These are phyloP conservation scores for Chitala chitala DNA, from an alignment of 2,113 vertebrate species.

Conservation along the genomic window DNA sequence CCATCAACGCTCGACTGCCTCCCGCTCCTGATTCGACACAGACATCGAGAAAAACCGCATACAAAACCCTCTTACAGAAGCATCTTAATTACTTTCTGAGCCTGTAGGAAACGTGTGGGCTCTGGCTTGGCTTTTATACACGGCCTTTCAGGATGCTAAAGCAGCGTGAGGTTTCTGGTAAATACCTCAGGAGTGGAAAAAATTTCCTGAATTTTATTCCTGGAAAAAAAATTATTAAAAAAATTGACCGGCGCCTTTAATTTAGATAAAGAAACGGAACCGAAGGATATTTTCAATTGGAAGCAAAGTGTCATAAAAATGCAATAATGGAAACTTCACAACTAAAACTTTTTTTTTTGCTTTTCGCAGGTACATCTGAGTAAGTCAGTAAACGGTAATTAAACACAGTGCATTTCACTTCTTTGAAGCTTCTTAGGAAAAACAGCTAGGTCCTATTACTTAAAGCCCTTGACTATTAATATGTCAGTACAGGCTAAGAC, in stretches of 20 bases:
- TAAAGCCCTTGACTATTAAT: conserved; percentile 11
- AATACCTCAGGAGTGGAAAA: neutral
- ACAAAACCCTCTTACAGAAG: no score
- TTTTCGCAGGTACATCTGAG: neutral
- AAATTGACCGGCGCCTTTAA: neutral
- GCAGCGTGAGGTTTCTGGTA: neutral
- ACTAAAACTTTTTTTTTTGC: no score
- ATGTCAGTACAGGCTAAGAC: neutral
- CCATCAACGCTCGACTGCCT: no score
- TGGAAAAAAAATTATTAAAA: no score
- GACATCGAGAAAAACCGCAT: no score
- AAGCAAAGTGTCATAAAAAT: neutral
- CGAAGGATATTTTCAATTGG: neutral
- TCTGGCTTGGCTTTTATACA: neutral
- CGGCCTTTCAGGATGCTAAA: neutral
- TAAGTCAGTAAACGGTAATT: neutral
- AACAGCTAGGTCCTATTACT: neutral
- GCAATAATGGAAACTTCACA: neutral
- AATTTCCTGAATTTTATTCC: neutral
- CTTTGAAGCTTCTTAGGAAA: neutral
- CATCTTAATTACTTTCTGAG: neutral
- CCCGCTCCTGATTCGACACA: neutral
- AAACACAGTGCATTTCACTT: neutral
- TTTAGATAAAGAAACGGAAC: neutral
- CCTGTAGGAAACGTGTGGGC: neutral